Evolutionary conservation across 2,888 invertebrate species (phyloP).

Genomic region (Himalopsyche anomala): DNA sequence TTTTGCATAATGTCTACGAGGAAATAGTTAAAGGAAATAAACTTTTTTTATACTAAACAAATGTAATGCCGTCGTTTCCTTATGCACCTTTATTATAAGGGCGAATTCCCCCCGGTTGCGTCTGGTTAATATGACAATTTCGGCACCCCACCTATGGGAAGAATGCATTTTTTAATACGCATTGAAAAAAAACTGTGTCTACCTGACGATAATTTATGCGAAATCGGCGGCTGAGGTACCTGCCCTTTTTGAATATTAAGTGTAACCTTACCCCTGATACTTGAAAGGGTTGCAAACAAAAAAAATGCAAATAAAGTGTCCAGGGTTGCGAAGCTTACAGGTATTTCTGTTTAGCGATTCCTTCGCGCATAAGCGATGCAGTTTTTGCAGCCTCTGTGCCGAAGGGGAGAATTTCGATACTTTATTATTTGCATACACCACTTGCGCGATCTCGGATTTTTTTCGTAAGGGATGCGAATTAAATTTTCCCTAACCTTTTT

Average conservation of each 20-base stretch:
- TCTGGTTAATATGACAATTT: slow-evolving; percentile 62
- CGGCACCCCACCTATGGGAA: slow-evolving; percentile 60
- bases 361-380: slow-evolving; percentile 56
- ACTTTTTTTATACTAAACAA: slow-evolving; percentile 58
- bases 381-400: slow-evolving; percentile 9
- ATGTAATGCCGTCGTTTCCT: slow-evolving; percentile 56
- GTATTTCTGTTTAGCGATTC: slow-evolving; percentile 62
- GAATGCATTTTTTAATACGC: slow-evolving; percentile 61
- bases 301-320: slow-evolving; percentile 78
- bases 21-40: slow-evolving; percentile 69
- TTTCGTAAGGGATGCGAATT: slow-evolving; percentile 63
- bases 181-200: slow-evolving; percentile 71
- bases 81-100: slow-evolving; percentile 61
- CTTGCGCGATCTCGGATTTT: slow-evolving; percentile 63
- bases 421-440: slow-evolving; percentile 65
- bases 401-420: slow-evolving; percentile 53
- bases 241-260: slow-evolving; percentile 79
- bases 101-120: slow-evolving; percentile 58
- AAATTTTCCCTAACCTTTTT: slow-evolving; percentile 62
- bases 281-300: slow-evolving; percentile 75
- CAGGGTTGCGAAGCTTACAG: slow-evolving; percentile 67
- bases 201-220: slow-evolving; percentile 80
- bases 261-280: slow-evolving; percentile 78
- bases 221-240: slow-evolving; percentile 78
- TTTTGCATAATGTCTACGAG: slow-evolving; percentile 78